These are phyloP conservation scores for Acyrthosiphon pisum DNA, from an alignment of 1,140 invertebrate species.

Conservation along the genomic window DNA sequence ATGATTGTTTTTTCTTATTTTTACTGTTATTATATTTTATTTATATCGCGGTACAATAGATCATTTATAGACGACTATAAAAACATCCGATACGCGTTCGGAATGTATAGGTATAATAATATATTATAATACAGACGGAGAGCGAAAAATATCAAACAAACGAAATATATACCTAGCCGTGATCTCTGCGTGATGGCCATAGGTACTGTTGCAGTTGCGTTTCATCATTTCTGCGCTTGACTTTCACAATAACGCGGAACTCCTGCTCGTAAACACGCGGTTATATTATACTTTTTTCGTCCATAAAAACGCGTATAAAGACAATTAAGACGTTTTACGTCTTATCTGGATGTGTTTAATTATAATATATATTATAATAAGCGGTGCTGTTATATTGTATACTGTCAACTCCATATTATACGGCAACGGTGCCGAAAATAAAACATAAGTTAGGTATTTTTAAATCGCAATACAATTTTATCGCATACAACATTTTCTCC, in stretches of 20 bases:
- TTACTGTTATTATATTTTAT: conserved; percentile 15
- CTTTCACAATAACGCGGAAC: conserved; percentile 32
- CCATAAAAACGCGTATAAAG: background rate
- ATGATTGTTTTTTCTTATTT: background rate
- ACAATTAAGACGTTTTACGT: conserved; percentile 22
- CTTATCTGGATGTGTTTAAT: background rate
- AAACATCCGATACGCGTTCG: background rate
- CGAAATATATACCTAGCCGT: background rate
- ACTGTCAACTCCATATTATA: background rate
- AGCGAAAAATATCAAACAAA: background rate
- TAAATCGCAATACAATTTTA: background rate
- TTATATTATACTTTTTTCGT: background rate
- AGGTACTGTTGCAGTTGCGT: background rate
- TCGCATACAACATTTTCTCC: too few species aligned
- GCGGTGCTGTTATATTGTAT: background rate
- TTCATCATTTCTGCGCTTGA: background rate
- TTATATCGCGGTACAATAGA: background rate
- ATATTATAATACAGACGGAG: background rate
- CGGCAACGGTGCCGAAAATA: background rate
- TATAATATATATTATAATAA: too few species aligned
- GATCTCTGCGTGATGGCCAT: background rate
- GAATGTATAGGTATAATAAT: background rate
- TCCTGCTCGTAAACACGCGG: background rate
- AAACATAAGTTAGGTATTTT: background rate
- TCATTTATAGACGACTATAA: background rate